Evolutionary conservation across 2,888 invertebrate genomes (phyloP), one percentile per base, ranked within the genome.

Genomic region (Spisula subtruncata): DNA sequence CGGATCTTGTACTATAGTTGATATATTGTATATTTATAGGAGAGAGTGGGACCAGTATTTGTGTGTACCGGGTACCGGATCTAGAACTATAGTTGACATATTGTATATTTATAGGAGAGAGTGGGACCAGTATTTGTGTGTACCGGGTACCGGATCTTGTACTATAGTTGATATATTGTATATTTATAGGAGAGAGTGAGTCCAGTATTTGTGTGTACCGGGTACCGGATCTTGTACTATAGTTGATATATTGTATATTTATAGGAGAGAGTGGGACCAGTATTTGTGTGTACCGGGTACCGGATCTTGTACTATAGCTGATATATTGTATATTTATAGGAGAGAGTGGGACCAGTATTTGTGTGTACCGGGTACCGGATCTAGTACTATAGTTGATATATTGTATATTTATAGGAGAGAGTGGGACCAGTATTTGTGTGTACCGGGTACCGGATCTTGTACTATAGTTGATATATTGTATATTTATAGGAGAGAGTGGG

Each of bases 1-100:
- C 0, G 98, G 98, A 6, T 97, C 98, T 5, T 95, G 97, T 32
- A 97, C n/a, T n/a, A n/a, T n/a, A n/a, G n/a, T n/a, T n/a, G n/a
- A 75, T 75, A 32, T 32, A 25, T 35, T 75, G 5, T 81, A 18
- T 81, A n/a, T 79, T 60, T 97, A 20, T 93, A 97, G 97, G 94
- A 94, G 95, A 92, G 96, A 96, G n/a, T 97, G 97, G 97, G 97
- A 97, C 93, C 96, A 96, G 88, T 97, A 96, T 93, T 94, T 97
- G 20, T 97, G 96, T 35, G 94, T 96, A 46, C 97, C 97, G 88
- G 95, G 94, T 10, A 97, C 94, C 0, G 98, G 98, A 6, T 97
- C 98, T 5, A n/a, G n/a, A n/a, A n/a, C n/a, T n/a, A n/a, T n/a
- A n/a, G n/a, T n/a, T n/a, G n/a, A 75, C 35, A 32, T 32, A 25